Evolutionary conservation across 1,140 invertebrate genomes (phyloP).

Genomic region (Drosophila pallidifrons): DNA sequence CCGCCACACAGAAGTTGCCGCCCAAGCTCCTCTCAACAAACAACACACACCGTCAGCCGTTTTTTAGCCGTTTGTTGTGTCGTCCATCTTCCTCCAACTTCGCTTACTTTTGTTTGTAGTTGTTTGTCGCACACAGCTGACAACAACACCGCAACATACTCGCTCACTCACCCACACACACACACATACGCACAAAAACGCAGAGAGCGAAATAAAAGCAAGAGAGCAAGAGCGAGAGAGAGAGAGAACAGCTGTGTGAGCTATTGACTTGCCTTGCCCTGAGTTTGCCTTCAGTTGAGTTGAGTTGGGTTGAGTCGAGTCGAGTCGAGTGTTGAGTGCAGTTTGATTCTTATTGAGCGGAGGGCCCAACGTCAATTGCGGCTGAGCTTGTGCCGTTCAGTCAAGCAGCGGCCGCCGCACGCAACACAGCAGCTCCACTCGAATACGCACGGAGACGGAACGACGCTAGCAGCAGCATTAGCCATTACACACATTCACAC

Average conservation of each 20-base stretch:
- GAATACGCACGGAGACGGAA: constrained; percentile 44
- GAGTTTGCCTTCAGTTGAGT: constrained; percentile 18
- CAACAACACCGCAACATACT: constrained; percentile 16
- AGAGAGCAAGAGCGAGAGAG: background rate
- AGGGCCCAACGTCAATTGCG: constrained; percentile 19
- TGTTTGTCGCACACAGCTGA: constrained; percentile 37
- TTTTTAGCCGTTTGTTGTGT: constrained; percentile 24
- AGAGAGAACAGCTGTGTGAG: constrained; percentile 40
- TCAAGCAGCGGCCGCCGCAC: constrained; percentile 59
- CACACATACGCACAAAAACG: background rate
- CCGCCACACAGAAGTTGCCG: constrained; percentile 75
- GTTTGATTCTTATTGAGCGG: background rate
- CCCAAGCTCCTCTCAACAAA: constrained; percentile 47
- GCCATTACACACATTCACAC: constrained; percentile 25
- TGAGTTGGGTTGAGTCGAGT: constrained; percentile 4
- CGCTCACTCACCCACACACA: constrained; percentile 39
- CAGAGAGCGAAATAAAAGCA: constrained; percentile 2
- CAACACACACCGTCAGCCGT: constrained; percentile 33
- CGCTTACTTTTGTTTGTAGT: constrained; percentile 22
- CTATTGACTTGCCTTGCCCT: constrained; percentile 9
- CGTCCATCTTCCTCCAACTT: constrained; percentile 29
- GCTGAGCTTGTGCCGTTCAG: constrained; percentile 18
- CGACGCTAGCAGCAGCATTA: constrained; percentile 44
- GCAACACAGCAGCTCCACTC: constrained; percentile 55
- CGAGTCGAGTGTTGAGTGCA: constrained; percentile 20